These are phyloP conservation scores for Corynorhinus townsendii DNA, from an alignment of 2,113 vertebrate species.

Conservation along the genomic window DNA sequence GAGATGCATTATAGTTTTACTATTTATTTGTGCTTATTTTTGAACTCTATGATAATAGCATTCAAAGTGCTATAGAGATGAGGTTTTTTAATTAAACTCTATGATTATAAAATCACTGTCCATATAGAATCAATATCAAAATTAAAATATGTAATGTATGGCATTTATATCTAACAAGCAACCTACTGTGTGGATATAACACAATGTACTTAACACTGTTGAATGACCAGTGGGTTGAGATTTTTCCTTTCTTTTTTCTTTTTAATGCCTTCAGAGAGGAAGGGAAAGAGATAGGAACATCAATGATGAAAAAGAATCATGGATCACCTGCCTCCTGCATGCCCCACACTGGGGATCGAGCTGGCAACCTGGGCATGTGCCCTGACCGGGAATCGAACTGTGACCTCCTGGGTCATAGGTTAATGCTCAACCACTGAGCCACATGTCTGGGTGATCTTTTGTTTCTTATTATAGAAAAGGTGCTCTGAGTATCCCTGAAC, in stretches of 20 bases:
- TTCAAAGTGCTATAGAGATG: background rate
- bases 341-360: no score
- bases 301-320: no score
- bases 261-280: no score
- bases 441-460: background rate
- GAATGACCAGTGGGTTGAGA: background rate
- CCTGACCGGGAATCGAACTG: no score
- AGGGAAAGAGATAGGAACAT: no score
- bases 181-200: background rate
- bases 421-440: no score
- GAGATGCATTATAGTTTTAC: background rate
- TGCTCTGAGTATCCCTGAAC: background rate
- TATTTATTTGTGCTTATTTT: background rate
- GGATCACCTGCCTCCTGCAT: no score
- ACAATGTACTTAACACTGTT: background rate
- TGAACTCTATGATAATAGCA: background rate
- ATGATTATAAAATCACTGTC: background rate
- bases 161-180: background rate
- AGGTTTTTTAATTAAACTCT: background rate
- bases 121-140: background rate
- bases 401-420: no score
- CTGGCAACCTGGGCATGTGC: no score
- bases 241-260: no score
- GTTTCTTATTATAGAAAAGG: background rate
- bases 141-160: background rate